These are phyloP conservation scores for Plestiodon gilberti DNA, from an alignment of 2,113 vertebrate species.

Conservation along the genomic window DNA sequence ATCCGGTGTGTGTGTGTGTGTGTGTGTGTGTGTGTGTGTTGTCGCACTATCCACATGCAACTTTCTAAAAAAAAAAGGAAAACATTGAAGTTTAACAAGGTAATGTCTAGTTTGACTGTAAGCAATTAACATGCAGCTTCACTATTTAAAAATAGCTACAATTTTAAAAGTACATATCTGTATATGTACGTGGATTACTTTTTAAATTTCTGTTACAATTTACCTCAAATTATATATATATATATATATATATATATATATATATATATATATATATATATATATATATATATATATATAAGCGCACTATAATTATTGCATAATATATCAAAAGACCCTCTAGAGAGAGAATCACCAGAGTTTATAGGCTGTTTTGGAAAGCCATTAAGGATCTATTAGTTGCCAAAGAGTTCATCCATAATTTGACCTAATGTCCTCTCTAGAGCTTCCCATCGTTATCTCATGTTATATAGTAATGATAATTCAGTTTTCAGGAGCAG, in stretches of 20 bases:
- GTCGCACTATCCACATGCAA: too few species aligned
- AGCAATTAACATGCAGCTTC: too few species aligned
- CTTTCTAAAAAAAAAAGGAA: too few species aligned
- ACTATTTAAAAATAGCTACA: too few species aligned
- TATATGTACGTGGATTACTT: too few species aligned
- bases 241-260: conserved; percentile 21
- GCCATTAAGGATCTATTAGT: conserved; percentile 65
- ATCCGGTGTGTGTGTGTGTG: too few species aligned
- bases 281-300: conserved; percentile 24
- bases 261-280: conserved; percentile 32
- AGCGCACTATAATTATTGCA: conserved; percentile 50
- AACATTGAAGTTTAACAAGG: too few species aligned
- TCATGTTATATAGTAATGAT: background rate
- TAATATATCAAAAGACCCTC: conserved; percentile 56
- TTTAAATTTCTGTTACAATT: conserved; percentile 3
- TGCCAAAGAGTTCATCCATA: conserved; percentile 64
- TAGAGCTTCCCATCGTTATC: conserved; percentile 50
- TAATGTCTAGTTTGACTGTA: too few species aligned
- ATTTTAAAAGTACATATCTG: too few species aligned
- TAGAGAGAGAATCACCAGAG: conserved; percentile 55
- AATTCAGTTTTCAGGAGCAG: conserved; percentile 19
- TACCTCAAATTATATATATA: background rate
- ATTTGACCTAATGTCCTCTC: conserved; percentile 56
- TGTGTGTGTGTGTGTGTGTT: too few species aligned
- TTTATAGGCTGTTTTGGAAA: conserved; percentile 61